Conservation (phyloP, 1,140 invertebrate genomes). For the Caenorhabditis latens region DNA sequence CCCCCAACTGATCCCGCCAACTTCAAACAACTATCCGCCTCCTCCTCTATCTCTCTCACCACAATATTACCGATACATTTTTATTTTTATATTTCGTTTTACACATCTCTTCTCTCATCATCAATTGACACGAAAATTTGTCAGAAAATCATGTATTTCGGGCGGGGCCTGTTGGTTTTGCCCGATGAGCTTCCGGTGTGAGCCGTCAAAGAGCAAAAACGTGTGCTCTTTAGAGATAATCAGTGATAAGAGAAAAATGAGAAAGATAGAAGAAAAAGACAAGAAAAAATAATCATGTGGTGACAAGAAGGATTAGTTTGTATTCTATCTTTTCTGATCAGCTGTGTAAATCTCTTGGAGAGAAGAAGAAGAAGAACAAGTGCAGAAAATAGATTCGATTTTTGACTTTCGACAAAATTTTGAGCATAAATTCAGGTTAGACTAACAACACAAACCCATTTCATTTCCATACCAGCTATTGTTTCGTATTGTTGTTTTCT, state of each 20-base stretch:
- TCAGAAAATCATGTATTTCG: neutral
- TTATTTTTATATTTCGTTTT: neutral
- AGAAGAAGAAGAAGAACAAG: neutral
- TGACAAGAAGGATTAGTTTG: slow-evolving; percentile 18
- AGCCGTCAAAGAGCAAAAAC: neutral
- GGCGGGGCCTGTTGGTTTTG: neutral
- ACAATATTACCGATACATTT: neutral
- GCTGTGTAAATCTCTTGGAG: neutral
- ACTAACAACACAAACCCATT: too few relatives aligned
- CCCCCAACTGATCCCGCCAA: neutral
- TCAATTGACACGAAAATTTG: neutral
- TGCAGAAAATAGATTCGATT: neutral
- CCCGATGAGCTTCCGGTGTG: neutral
- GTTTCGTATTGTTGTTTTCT: too few relatives aligned
- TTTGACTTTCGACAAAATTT: neutral
- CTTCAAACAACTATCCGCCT: neutral
- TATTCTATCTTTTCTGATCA: neutral
- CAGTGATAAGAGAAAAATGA: neutral
- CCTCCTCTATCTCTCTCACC: neutral
- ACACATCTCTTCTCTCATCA: neutral
- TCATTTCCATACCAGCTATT: too few relatives aligned
- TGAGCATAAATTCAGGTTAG: too few relatives aligned
- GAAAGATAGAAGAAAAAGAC: neutral
- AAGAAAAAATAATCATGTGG: slow-evolving; percentile 13
- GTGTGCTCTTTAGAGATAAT: neutral